Evolutionary conservation across 1,140 invertebrate genomes (phyloP), one percentile per base, ranked within the genome.

Genomic region (Eurosta solidaginis): DNA sequence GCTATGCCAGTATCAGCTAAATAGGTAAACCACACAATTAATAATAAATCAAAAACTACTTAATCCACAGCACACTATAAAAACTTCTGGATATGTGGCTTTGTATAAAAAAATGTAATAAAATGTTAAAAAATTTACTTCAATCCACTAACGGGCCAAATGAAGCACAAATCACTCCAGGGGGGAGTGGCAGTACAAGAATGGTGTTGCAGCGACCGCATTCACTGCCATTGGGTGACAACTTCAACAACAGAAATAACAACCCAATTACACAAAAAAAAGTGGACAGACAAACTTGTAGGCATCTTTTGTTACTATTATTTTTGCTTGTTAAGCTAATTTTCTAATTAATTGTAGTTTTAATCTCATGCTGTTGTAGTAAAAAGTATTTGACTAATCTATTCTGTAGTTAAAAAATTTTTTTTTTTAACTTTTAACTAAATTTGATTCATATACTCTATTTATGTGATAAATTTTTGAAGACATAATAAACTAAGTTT

Each of bases 281-380:
- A 68, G 17, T 20, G 59, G 20, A 68, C n/a, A 68, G 7, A 68
- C 36, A 68, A 68, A 68, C 1, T 36, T 68, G 59, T 68, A 68
- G 59, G 59, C 59, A 68, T 68, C 40, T 22, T 20, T 59, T n/a
- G n/a, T n/a, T n/a, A n/a, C n/a, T n/a, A n/a, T n/a, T 68, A 40
- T 1, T 36, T 40, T 36, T 22, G 7, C 4, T 40, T 68, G 22
- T 4, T 68, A 40, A 12, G 6, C 27, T 27, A 7, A 3, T 12
- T 54, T 27, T 9, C 25, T 52, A 14, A 52, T 0, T 10, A 22
- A 20, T 50, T 25, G 9, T 22, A 6, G 12, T 27, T 52, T 52
- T 6, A 4, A 52, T n/a, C n/a, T n/a, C n/a, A n/a, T n/a, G n/a
- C n/a, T n/a, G n/a, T n/a, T n/a, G n/a, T n/a, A n/a, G n/a, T n/a